Evolutionary conservation across 2,797 vertebrate species (phyloP).

Genomic region (Hybognathus amarus): DNA sequence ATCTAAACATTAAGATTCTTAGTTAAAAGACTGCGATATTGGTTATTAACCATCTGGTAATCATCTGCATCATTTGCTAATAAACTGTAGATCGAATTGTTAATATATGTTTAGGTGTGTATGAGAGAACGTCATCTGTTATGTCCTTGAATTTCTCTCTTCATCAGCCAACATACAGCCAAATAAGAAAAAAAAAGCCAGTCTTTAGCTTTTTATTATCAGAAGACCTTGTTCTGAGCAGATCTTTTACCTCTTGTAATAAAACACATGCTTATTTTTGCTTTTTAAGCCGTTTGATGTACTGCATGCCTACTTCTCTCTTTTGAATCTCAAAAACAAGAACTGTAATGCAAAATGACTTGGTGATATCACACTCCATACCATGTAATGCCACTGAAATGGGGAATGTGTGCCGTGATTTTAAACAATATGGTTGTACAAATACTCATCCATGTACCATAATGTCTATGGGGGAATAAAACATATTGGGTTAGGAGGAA

Average conservation of each 20-base stretch:
- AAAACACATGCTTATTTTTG: slow-evolving; percentile 54
- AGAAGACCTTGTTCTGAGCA: slow-evolving; percentile 44
- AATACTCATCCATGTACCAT: neutral
- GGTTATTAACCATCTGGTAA: neutral
- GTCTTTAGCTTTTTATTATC: slow-evolving; percentile 52
- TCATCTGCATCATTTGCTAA: neutral
- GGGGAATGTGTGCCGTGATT: neutral
- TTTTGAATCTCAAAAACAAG: slow-evolving; percentile 72
- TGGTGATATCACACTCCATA: slow-evolving; percentile 70
- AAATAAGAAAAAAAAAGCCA: slow-evolving; percentile 55
- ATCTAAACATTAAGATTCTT: neutral
- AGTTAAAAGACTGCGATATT: neutral
- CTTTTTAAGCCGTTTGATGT: slow-evolving; percentile 68
- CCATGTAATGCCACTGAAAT: slow-evolving; percentile 19
- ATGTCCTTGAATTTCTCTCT: slow-evolving; percentile 46
- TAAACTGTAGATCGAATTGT: neutral
- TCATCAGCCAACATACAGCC: slow-evolving; percentile 36
- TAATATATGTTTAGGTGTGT: neutral
- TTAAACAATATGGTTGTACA: neutral
- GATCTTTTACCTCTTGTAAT: slow-evolving; percentile 62
- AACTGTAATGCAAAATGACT: slow-evolving; percentile 78
- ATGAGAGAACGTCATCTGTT: slow-evolving; percentile 10
- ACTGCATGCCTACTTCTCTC: slow-evolving; percentile 69
- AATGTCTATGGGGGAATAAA: neutral
- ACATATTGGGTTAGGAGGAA: neutral